These are phyloP conservation scores for Heliconius ethilla DNA, from an alignment of 2,888 invertebrate genomes.

Conservation along the genomic window DNA sequence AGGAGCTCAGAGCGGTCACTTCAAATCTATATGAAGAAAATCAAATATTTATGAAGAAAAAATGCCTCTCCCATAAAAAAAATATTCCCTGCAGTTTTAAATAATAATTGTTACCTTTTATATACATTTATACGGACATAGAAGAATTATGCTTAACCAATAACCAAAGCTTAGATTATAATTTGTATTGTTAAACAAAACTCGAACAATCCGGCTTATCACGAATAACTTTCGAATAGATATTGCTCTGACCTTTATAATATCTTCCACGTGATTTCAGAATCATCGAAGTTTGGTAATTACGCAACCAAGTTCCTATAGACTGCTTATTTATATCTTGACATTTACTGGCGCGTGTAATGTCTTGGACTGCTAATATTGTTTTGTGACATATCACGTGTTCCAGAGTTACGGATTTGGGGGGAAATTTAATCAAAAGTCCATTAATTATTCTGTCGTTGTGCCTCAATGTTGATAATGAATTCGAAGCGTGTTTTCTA, in stretches of 20 bases:
- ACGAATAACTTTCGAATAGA: neutral
- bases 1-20: too few species aligned
- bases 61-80: too few species aligned
- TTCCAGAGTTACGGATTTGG: neutral
- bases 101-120: too few species aligned
- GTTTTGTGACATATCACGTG: constrained; percentile 33
- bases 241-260: neutral
- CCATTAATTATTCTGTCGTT: constrained; percentile 9
- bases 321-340: constrained; percentile 34
- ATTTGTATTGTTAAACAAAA: too few species aligned
- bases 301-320: constrained; percentile 8
- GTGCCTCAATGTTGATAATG: neutral
- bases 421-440: neutral
- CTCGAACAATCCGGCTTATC: too few species aligned
- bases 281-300: constrained; percentile 5
- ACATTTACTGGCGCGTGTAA: constrained; percentile 33
- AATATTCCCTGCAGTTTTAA: too few species aligned
- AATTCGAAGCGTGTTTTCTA: constrained; percentile 5
- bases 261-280: neutral
- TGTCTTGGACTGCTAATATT: constrained; percentile 9
- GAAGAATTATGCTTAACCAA: too few species aligned
- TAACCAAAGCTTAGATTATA: too few species aligned
- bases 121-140: too few species aligned
- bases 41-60: too few species aligned
- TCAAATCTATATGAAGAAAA: too few species aligned